Base-by-base conservation (phyloP, 2,888 invertebrate genomes). In the Blastobasis lacticolella region DNA sequence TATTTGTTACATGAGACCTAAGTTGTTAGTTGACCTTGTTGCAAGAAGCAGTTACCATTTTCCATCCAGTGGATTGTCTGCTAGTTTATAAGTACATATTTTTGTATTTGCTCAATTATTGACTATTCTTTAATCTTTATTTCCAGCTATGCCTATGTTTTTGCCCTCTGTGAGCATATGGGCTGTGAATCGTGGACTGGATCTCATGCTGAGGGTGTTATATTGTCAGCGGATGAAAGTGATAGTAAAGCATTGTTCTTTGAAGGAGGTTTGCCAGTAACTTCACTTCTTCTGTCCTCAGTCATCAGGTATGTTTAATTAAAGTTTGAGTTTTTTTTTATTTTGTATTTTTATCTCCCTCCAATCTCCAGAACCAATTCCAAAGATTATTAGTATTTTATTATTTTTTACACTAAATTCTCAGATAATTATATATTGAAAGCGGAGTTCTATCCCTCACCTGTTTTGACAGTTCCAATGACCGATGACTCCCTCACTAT, bases 211-310 rank as follows among this genome's bases (percentile, higher is more conserved):
- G 97, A 97, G 80, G 97, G 97, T 74, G 94, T 95, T n/a, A 89
- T 98, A 54, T 93, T 95, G 4, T 97, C 98, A 70, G 98, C 98
- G 2, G 98, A 99, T 82, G 98, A 98, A 90, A 94, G 96, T 5
- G 96, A 98, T 81, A 94, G 95, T 8, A 92, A 92, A 67, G 92
- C 94, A 65, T 86, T 97, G 56, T 95, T 98, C 86, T 98, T 97
- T 80, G 98, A 98, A 78, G 96, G 96, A 38, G 96, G 96, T 6
- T 88, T 97, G 49, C 94, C 94, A 3, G 92, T 94, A 46, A 96
- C 96, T 0, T 91, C 92, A 0, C 71, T 91, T 38, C 67, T 93
- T 38, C 78, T 93, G 1, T 88, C 90, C 10, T 91, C 92, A 37
- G 89, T 90, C 0, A 73, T 87, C 38, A 81, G 85, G 89, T 89